Evolutionary conservation across 2,888 invertebrate genomes (phyloP).

Genomic region (Epinotia ramella): DNA sequence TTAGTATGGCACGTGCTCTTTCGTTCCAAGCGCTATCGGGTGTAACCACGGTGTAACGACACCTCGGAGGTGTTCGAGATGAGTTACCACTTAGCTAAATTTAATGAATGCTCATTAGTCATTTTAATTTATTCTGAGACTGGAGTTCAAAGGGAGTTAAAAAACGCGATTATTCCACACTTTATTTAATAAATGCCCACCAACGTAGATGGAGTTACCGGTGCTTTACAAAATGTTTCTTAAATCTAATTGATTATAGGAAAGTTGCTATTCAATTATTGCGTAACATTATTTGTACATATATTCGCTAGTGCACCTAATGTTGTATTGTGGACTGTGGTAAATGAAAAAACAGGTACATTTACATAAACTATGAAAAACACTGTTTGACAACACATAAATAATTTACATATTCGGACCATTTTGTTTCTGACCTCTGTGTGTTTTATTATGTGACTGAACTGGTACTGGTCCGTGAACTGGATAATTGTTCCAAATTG

Average conservation of each 20-base stretch:
- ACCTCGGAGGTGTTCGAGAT: no score
- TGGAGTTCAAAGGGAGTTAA: background rate
- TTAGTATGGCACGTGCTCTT: no score
- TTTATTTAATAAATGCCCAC: conserved; percentile 22
- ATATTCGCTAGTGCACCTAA: background rate
- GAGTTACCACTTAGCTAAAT: no score
- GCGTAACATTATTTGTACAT: background rate
- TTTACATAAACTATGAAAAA: background rate
- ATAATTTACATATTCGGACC: background rate
- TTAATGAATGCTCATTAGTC: background rate
- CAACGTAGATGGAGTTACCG: background rate
- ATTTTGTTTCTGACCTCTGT: background rate
- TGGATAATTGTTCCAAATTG: background rate
- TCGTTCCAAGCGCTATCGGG: no score
- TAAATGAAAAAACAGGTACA: background rate
- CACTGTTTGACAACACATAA: background rate
- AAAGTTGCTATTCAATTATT: background rate
- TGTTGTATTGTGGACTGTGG: background rate
- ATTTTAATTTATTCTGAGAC: no score
- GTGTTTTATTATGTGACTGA: no score
- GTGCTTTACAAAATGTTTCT: background rate
- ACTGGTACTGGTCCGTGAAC: no score
- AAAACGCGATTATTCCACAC: conserved; percentile 12
- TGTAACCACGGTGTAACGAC: no score
- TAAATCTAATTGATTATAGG: background rate